Conservation (phyloP, 1,140 invertebrate species). For the Apocrypta bakeri region DNA sequence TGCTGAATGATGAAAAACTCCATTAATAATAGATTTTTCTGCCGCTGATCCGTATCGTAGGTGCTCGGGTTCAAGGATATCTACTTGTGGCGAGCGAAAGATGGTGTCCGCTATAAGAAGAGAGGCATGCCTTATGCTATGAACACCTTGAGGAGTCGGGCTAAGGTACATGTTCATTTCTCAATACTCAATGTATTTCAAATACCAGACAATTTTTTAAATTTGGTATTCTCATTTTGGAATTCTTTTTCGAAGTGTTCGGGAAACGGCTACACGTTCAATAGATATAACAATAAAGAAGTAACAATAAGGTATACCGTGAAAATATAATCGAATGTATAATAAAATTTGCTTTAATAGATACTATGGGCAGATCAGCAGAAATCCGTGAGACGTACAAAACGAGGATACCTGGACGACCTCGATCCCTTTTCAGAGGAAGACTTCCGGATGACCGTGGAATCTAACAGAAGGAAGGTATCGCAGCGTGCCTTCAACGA, state of each 20-base stretch:
- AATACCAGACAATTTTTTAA: no score
- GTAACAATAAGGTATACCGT: no score
- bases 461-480: conserved; percentile 20
- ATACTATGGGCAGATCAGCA: conserved; percentile 85
- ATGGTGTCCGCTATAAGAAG: conserved; percentile 58
- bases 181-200: no score
- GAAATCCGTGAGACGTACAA: conserved; percentile 77
- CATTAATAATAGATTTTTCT: no score
- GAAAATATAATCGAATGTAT: no score
- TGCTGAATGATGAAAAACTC: no score
- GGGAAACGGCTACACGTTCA: no score
- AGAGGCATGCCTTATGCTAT: conserved; percentile 34
- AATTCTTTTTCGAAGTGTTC: no score
- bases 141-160: background rate
- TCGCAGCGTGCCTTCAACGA: conserved; percentile 82
- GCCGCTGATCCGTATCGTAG: conserved; percentile 58
- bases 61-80: conserved; percentile 76
- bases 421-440: background rate
- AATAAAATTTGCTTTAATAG: no score
- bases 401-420: conserved; percentile 75
- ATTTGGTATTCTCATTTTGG: no score
- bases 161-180: conserved; percentile 16
- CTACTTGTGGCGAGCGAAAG: conserved; percentile 74
- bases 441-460: background rate
- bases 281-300: no score